Evolutionary conservation across 1,140 invertebrate species (phyloP).

Genomic region (Tetramorium simillimum): DNA sequence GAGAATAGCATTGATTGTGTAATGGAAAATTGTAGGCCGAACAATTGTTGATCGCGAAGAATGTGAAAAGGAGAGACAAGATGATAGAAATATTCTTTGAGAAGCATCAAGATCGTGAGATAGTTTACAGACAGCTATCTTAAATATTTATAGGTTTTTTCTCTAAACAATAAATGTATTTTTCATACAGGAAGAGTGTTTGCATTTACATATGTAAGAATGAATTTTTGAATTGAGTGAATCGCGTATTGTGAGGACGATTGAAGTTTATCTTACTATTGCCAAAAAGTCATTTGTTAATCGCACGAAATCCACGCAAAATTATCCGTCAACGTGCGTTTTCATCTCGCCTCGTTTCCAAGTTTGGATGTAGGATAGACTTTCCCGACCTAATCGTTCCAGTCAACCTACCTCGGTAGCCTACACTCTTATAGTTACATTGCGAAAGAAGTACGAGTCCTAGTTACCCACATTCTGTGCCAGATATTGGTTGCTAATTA

Average conservation of each 20-base stretch:
- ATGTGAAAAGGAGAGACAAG: background rate
- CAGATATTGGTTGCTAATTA: slow-evolving; percentile 70
- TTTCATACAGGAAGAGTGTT: background rate
- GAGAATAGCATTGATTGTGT: slow-evolving; percentile 47
- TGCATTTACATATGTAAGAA: background rate
- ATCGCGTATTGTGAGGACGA: background rate
- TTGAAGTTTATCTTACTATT: background rate
- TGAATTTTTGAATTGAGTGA: background rate
- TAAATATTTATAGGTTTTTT: background rate
- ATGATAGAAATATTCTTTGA: slow-evolving; percentile 15
- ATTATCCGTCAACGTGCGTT: background rate
- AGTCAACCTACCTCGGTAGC: slow-evolving; percentile 70
- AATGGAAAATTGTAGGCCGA: slow-evolving; percentile 57
- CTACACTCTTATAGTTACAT: slow-evolving; percentile 65
- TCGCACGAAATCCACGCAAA: slow-evolving; percentile 5
- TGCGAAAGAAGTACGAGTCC: slow-evolving; percentile 77
- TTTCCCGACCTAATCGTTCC: slow-evolving; percentile 71
- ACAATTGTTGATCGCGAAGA: slow-evolving; percentile 32
- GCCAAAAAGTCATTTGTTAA: background rate
- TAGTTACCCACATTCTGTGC: slow-evolving; percentile 77
- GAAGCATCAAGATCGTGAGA: background rate
- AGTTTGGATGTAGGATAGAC: slow-evolving; percentile 72
- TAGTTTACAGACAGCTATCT: slow-evolving; percentile 10
- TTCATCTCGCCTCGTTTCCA: slow-evolving; percentile 65
- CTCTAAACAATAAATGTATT: background rate